These are phyloP conservation scores for Tauraco hartlaubi DNA, from an alignment of 2,797 vertebrate genomes.

Conservation along the genomic window DNA sequence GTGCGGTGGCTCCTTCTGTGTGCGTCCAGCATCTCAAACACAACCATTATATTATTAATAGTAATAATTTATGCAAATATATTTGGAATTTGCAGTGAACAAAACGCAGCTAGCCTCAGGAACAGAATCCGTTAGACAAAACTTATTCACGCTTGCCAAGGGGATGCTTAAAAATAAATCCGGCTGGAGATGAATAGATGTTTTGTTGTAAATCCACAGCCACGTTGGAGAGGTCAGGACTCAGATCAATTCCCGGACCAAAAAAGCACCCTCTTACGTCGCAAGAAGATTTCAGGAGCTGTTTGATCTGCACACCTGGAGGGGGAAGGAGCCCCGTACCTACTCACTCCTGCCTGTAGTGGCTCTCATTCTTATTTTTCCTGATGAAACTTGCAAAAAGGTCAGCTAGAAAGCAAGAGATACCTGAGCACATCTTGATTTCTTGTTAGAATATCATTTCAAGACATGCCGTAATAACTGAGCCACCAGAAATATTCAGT, in stretches of 20 bases:
- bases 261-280: not conserved
- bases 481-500: not conserved
- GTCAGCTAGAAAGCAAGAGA: not conserved
- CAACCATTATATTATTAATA: not conserved
- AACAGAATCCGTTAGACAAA: conserved; percentile 1
- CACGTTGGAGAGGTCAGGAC: not conserved
- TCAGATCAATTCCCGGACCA: not conserved
- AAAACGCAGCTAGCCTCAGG: conserved; percentile 9
- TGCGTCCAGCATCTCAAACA: not conserved
- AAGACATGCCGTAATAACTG: accelerated
- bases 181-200: conserved; percentile 32
- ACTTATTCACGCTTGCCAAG: conserved; percentile 4
- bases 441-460: not conserved
- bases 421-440: not conserved
- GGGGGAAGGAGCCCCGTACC: not conserved
- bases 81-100: not conserved
- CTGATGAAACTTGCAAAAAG: not conserved
- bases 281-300: not conserved
- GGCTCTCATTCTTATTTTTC: not conserved
- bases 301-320: not conserved
- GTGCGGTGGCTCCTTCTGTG: not conserved
- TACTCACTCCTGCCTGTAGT: not conserved
- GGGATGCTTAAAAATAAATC: conserved; percentile 56
- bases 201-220: conserved; percentile 36
- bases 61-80: conserved; percentile 14